These are phyloP conservation scores for Drosophila histrio DNA, from an alignment of 2,888 invertebrate genomes.

Conservation along the genomic window DNA sequence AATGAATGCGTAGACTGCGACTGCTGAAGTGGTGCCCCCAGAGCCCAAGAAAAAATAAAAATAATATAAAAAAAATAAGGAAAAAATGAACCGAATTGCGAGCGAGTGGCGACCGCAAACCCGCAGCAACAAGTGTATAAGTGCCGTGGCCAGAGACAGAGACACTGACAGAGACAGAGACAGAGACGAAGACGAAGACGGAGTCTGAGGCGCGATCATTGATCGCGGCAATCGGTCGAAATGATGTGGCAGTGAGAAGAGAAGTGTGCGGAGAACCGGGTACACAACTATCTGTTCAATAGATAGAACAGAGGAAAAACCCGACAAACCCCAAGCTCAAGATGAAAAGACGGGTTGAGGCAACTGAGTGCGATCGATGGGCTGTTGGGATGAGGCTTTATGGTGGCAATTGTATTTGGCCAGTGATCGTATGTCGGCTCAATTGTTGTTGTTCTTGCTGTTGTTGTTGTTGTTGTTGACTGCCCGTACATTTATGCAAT, in stretches of 20 bases:
- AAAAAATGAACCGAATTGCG: conserved; percentile 75
- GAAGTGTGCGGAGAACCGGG: background rate
- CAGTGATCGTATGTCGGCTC: conserved; percentile 68
- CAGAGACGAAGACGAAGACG: conserved; percentile 18
- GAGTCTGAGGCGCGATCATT: conserved; percentile 68
- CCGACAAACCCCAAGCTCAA: background rate
- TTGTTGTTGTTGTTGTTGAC: conserved; percentile 25
- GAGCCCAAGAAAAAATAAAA: conserved; percentile 29
- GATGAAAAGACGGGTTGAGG: background rate
- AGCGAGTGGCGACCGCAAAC: conserved; percentile 76
- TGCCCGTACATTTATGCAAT: conserved; percentile 77
- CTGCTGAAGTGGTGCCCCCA: conserved; percentile 50
- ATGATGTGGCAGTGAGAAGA: conserved; percentile 44
- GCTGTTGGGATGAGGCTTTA: conserved; percentile 62
- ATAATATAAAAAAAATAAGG: conserved; percentile 17
- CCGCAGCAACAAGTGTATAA: conserved; percentile 83
- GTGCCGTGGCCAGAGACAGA: conserved; percentile 62
- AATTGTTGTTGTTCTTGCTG: conserved; percentile 66
- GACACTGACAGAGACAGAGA: conserved; percentile 1
- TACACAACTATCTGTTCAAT: conserved; percentile 19
- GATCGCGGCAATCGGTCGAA: conserved; percentile 81
- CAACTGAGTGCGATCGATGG: conserved; percentile 54
- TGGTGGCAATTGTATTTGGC: conserved; percentile 79
- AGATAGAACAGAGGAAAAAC: conserved; percentile 45
- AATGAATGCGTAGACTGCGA: conserved; percentile 78